Base-by-base conservation (phyloP, 2,888 invertebrate species). In the Nysson spinosus region DNA sequence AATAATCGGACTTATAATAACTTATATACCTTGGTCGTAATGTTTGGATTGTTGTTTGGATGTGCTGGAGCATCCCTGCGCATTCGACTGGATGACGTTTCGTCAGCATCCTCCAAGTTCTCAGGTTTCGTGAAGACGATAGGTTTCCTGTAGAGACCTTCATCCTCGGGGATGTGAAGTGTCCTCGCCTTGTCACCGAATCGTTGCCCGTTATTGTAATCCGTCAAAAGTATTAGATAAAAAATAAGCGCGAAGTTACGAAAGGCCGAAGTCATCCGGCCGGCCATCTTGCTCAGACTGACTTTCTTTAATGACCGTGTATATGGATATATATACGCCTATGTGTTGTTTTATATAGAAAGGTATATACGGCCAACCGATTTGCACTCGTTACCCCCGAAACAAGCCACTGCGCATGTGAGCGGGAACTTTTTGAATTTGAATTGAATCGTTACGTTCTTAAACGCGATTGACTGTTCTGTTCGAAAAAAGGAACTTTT, bases 281-380 rank as follows among this genome's bases (percentile, higher is more conserved):
- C 86, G 77, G 86, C 86, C 86, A 86, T 86, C 82, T 86, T 86
- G 85, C 82, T 75, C 75, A 79, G 78, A 85, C 85, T 85, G 78
- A 80, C 75, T 78, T 72, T 73, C 72, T 51, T 64, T 55, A 51
- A 47, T 46, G 44, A 40, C 16, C 58, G 34, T 34, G 37, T 35
- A 58, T 37, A 44, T 22, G 37, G 55, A 44, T 61, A 68, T 55
- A 47, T 50, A 37, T 26, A 12, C 5, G 9, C 3, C 1, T 9
- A 24, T 26, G 6, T 22, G 1, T 24, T 11, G 12, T 35, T n/a
- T 12, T 30, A 4, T n/a, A 14, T 9, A 28, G 14, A 32, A 34
- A n/a, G n/a, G n/a, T n/a, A n/a, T n/a, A n/a, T n/a, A n/a, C n/a
- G n/a, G n/a, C n/a, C n/a, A n/a, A n/a, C n/a, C n/a, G n/a, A n/a